These are phyloP conservation scores for Axea sp. DNA, from an alignment of 2,888 invertebrate genomes.

Conservation along the genomic window DNA sequence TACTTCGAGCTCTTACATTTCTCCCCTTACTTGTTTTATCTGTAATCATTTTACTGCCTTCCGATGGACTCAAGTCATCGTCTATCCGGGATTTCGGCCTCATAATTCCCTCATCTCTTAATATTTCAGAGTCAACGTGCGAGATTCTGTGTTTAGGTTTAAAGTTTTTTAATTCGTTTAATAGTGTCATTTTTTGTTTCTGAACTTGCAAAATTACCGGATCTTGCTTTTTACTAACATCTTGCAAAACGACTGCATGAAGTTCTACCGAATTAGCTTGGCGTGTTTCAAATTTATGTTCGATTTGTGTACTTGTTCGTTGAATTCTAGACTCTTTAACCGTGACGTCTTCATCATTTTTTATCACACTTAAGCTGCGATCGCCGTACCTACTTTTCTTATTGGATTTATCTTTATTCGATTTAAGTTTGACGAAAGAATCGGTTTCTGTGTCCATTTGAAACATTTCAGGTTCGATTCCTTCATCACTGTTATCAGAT, in stretches of 20 bases:
- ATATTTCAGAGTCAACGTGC: slow-evolving; percentile 77
- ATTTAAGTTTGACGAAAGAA: slow-evolving; percentile 76
- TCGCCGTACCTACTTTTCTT: slow-evolving; percentile 71
- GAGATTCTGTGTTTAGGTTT: slow-evolving; percentile 76
- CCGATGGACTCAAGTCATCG: slow-evolving; percentile 75
- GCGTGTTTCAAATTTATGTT: slow-evolving; percentile 72
- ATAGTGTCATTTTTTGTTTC: slow-evolving; percentile 74
- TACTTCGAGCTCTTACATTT: slow-evolving; percentile 72
- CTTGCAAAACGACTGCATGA: slow-evolving; percentile 66
- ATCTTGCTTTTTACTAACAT: slow-evolving; percentile 70
- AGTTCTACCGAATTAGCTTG: slow-evolving; percentile 71
- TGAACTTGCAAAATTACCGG: slow-evolving; percentile 75
- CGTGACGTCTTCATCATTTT: slow-evolving; percentile 66
- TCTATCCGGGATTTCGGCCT: slow-evolving; percentile 77
- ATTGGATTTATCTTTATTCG: slow-evolving; percentile 72
- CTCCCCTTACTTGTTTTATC: slow-evolving; percentile 64
- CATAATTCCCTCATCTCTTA: slow-evolving; percentile 78
- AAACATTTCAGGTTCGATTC: slow-evolving; percentile 87
- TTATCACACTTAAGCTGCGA: slow-evolving; percentile 70
- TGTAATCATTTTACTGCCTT: slow-evolving; percentile 64
- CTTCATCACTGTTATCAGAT: slow-evolving; percentile 77
- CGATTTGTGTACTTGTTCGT: slow-evolving; percentile 74
- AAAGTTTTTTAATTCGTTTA: slow-evolving; percentile 75
- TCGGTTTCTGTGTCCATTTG: slow-evolving; percentile 82
- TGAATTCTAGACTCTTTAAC: slow-evolving; percentile 75